These are phyloP conservation scores for Clostera curtula DNA, from an alignment of 2,888 invertebrate genomes.

Conservation along the genomic window DNA sequence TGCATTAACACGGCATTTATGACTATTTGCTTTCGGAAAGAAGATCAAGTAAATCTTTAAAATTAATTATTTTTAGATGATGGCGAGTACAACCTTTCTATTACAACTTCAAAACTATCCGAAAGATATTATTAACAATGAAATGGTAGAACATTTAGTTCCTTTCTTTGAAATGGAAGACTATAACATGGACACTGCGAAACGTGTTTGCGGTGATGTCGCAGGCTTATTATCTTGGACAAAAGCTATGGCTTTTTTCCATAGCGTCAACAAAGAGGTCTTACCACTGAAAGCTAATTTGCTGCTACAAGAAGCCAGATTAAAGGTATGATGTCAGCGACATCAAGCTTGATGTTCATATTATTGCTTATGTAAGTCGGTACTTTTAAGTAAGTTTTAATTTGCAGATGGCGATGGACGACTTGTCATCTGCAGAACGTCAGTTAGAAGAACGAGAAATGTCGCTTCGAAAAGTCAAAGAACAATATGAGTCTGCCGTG, in stretches of 20 bases:
- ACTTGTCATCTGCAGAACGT: constrained; percentile 89
- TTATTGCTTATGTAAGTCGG: not conserved
- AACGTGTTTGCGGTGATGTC: constrained; percentile 96
- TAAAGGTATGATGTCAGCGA: constrained; percentile 71
- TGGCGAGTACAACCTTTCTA: constrained; percentile 95
- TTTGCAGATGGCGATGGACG: constrained; percentile 87
- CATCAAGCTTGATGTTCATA: not conserved
- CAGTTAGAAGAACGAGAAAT: constrained; percentile 93
- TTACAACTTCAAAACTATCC: constrained; percentile 95
- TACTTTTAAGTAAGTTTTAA: not conserved
- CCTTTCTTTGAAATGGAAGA: constrained; percentile 97
- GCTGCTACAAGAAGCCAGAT: constrained; percentile 90
- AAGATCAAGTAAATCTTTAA: too few species aligned
- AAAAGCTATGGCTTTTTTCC: constrained; percentile 96
- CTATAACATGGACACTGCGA: constrained; percentile 97
- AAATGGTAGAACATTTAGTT: constrained; percentile 94
- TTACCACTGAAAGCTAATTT: constrained; percentile 94
- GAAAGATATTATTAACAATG: constrained; percentile 96
- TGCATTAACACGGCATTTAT: too few species aligned
- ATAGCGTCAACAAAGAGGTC: constrained; percentile 97
- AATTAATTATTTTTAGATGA: constrained; percentile 78
- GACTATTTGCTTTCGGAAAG: too few species aligned
- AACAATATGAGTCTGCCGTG: constrained; percentile 94
- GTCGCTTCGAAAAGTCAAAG: constrained; percentile 91
- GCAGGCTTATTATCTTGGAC: constrained; percentile 97